Evolutionary conservation across 2,888 invertebrate genomes (phyloP), one percentile per base, ranked within the genome.

Genomic region (Imbricaverruca yamaguchii): DNA sequence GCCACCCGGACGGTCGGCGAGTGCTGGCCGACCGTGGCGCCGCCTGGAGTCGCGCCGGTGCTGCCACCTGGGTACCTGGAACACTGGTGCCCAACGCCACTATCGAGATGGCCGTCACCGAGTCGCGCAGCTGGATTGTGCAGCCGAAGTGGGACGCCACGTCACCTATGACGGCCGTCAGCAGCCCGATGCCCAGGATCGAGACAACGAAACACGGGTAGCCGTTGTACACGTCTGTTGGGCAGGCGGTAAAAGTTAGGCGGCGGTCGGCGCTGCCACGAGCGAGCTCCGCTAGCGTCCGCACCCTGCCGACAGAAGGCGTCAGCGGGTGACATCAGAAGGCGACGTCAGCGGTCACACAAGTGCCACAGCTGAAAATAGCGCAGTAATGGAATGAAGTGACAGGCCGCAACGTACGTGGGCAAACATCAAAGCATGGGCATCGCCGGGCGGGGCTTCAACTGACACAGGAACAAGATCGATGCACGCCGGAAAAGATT

Each of bases 41-140:
- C 39, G 39, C 39, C 39, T 39, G 39, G 39, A 39, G 39, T 4
- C 15, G 11, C 15, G 59, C 11, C 59, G 3, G 59, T 59, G 59
- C 59, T 59, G 59, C 59, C 59, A 59, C 59, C 59, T 59, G 11
- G 15, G 15, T 59, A 89, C 89, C 89, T 87, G 91, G 91, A 79
- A 91, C 87, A 85, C 90, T 90, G 21, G 91, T 91, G 84, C 91
- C 91, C 82, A 91, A 87, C 39, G 91, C 91, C 9, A 91, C 91
- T 84, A 91, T 89, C 23, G 90, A 89, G 84, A 91, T 90, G 81
- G 91, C 91, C 25, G 90, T 91, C 56, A 91, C 89, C 12, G 90
- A 86, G 85, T 91, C 91, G 85, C 89, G 89, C 56, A 91, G 87
- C 69, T 90, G 90, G 81, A 91, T 88, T 67, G 90, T 90, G 86